Percentiles rank a stretch among this genome's conserved stretches.
Evolutionary conservation across 2,888 invertebrate genomes (phyloP).

Genomic region (Boloria euphrosyne): DNA sequence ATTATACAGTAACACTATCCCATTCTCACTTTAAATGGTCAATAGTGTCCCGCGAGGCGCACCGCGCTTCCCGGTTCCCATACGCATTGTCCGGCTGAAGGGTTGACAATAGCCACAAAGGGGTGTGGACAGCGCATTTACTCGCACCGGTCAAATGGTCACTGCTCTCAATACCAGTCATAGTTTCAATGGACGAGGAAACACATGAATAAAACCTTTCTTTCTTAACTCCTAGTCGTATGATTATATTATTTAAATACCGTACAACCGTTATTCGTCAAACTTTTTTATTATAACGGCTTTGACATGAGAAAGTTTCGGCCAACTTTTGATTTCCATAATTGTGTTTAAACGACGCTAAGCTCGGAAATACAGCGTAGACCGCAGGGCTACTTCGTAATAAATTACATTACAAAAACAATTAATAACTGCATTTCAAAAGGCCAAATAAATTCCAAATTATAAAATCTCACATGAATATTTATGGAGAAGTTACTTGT

Average conservation of each 20-base stretch:
- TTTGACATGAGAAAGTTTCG: conserved; percentile 71
- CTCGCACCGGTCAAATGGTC: conserved; percentile 78
- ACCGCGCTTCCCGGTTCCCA: conserved; percentile 77
- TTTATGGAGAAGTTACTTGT: conserved; percentile 16
- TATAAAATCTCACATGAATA: conserved; percentile 24
- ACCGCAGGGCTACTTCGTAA: background rate
- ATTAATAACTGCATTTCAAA: background rate
- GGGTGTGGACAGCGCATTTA: conserved; percentile 75
- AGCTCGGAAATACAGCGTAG: conserved; percentile 18
- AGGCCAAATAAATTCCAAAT: conserved; percentile 10
- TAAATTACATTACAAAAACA: conserved; percentile 3
- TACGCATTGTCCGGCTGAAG: conserved; percentile 67
- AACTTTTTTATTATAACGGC: conserved; percentile 62
- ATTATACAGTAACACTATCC: conserved; percentile 50
- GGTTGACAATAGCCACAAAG: conserved; percentile 74
- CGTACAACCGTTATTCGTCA: conserved; percentile 74
- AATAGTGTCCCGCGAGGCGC: conserved; percentile 53
- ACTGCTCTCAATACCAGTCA: conserved; percentile 65
- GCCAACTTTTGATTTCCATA: conserved; percentile 36
- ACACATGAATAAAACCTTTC: conserved; percentile 76
- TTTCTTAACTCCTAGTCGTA: conserved; percentile 58
- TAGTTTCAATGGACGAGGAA: conserved; percentile 72
- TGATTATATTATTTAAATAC: conserved; percentile 79
- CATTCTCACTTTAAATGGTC: conserved; percentile 66
- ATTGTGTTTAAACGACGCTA: conserved; percentile 29